phyloP scores from a whole-genome alignment of 2,888 invertebrate genomes.

The Pseudococcus longispinus region DNA sequence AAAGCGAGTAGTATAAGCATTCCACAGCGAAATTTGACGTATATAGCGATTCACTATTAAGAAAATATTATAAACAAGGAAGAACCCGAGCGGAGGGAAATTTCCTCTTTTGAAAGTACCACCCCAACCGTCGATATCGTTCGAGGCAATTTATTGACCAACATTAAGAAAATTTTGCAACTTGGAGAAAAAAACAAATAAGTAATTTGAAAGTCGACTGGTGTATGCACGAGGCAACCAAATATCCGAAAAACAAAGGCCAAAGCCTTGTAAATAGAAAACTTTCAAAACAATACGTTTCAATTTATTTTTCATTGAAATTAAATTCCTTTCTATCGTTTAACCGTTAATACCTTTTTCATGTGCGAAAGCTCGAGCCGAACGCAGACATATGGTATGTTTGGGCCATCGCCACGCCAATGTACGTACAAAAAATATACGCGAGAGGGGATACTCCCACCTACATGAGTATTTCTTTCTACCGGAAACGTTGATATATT shows the following conservation, averaged over 20 bases:
- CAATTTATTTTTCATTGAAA: constrained; percentile 31
- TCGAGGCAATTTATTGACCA: neutral
- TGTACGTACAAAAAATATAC: neutral
- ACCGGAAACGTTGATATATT: constrained; percentile 46
- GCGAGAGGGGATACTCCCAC: neutral
- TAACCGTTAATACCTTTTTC: neutral
- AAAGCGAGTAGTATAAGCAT: neutral
- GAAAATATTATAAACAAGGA: neutral
- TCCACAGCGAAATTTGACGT: neutral
- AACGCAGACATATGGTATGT: constrained; percentile 6
- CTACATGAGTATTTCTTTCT: constrained; percentile 21
- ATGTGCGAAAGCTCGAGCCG: neutral
- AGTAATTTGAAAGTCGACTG: neutral
- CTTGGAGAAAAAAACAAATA: neutral
- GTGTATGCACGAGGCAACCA: neutral
- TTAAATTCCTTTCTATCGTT: constrained; percentile 34
- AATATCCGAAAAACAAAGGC: neutral
- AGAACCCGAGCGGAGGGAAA: neutral
- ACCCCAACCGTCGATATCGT: too few species aligned
- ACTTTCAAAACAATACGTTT: constrained; percentile 9
- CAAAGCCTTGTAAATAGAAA: neutral
- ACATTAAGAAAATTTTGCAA: neutral
- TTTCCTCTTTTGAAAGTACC: too few species aligned
- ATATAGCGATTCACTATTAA: too few species aligned
- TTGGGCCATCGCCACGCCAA: neutral